Evolutionary conservation across 2,113 vertebrate species (phyloP).

Genomic region (Coturnix japonica): DNA sequence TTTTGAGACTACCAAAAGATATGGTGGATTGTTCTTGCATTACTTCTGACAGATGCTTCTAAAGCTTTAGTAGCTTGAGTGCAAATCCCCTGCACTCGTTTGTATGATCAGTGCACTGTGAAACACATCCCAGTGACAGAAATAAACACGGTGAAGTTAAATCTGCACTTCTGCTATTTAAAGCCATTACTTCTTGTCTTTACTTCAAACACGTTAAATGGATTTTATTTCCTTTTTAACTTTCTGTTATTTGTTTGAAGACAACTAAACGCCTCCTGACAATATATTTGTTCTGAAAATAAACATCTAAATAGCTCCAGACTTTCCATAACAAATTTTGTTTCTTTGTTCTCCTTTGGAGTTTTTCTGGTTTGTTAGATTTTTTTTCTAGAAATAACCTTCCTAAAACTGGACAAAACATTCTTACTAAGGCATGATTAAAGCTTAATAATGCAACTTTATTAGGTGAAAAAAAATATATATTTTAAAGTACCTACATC

Average conservation of each 20-base stretch:
- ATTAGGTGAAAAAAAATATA: background rate
- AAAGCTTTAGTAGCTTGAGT: background rate
- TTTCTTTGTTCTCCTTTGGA: slow-evolving; percentile 1
- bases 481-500: background rate
- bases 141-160: background rate
- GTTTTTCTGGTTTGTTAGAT: background rate
- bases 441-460: background rate
- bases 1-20: background rate
- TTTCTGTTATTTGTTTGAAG: background rate
- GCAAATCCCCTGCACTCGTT: background rate
- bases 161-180: background rate
- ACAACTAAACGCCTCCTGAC: background rate
- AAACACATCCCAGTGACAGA: background rate
- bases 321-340: background rate
- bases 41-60: background rate
- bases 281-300: background rate
- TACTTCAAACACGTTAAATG: background rate
- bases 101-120: background rate
- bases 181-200: background rate
- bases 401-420: background rate
- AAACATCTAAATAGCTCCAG: background rate
- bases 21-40: background rate
- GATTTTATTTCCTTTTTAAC: background rate
- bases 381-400: slow-evolving; percentile 1
- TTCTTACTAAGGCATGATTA: background rate